phyloP scores from a whole-genome alignment of 2,113 vertebrate species.

The Misgurnus mizolepis region DNA sequence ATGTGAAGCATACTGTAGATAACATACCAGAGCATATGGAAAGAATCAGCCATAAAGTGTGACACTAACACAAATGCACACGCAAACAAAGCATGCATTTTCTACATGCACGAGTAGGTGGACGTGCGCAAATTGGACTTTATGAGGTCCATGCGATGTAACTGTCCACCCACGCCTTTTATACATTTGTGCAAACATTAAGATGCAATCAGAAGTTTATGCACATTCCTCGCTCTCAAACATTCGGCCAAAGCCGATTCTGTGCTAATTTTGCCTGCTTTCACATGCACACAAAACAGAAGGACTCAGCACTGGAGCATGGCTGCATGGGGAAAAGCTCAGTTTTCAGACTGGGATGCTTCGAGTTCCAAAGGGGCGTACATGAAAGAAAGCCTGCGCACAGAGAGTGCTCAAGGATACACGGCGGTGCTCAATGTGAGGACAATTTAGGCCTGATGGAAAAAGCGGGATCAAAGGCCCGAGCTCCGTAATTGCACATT shows the following conservation, averaged over 20 bases:
- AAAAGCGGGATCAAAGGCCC: constrained; percentile 79
- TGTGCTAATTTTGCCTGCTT: constrained; percentile 6
- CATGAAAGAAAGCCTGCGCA: constrained; percentile 78
- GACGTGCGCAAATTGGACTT: neutral
- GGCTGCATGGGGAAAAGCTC: constrained; percentile 69
- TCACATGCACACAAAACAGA: constrained; percentile 40
- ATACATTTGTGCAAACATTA: neutral
- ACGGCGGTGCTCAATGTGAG: constrained; percentile 77
- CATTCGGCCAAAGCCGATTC: constrained; percentile 12
- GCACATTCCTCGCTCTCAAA: constrained; percentile 15
- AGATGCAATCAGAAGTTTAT: neutral
- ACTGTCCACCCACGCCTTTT: no score
- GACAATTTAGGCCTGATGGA: constrained; percentile 81
- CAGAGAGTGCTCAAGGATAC: constrained; percentile 79
- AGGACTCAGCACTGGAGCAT: constrained; percentile 66
- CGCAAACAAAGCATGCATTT: constrained; percentile 36
- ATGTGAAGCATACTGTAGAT: constrained; percentile 61
- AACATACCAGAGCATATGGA: constrained; percentile 70
- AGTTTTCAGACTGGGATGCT: constrained; percentile 78
- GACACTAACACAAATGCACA: constrained; percentile 57
- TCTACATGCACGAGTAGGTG: constrained; percentile 1
- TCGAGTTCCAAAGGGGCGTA: constrained; percentile 79
- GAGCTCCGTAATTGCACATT: constrained; percentile 82
- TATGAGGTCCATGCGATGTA: neutral
- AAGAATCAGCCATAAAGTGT: constrained; percentile 59